Evolutionary conservation across 2,113 vertebrate genomes (phyloP).

Genomic region (Grus americana): DNA sequence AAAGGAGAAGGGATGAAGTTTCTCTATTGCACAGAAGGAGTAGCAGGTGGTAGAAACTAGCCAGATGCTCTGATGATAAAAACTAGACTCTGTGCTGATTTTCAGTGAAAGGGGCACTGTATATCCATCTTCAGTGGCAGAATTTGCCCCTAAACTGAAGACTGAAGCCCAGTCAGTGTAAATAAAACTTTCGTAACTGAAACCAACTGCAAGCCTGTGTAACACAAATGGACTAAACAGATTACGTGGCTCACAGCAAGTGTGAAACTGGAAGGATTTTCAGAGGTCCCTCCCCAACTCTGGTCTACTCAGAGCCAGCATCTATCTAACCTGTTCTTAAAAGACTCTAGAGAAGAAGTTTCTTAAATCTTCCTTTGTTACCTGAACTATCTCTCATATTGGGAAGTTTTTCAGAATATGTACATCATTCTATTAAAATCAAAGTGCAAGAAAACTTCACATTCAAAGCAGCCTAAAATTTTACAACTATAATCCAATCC

Average conservation of each 20-base stretch:
- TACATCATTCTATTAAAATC: not conserved
- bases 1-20: not conserved
- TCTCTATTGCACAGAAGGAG: not conserved
- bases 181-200: not conserved
- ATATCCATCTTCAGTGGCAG: not conserved
- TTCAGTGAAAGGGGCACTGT: not conserved
- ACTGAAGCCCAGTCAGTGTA: not conserved
- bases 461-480: not conserved
- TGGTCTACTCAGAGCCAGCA: not conserved
- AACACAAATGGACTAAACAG: not conserved
- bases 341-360: not conserved
- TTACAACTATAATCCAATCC: not conserved
- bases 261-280: not conserved
- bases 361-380: not conserved
- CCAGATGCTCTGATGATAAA: not conserved
- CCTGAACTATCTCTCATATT: not conserved
- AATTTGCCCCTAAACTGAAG: not conserved
- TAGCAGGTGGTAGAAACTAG: conserved; percentile 50
- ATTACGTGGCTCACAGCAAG: not conserved
- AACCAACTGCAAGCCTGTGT: not conserved
- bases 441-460: not conserved
- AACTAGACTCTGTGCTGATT: not conserved
- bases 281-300: not conserved
- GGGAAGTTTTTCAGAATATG: not conserved
- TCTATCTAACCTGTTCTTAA: not conserved